phyloP scores from a whole-genome alignment of 2,797 vertebrate genomes.

The Esox lucius region DNA sequence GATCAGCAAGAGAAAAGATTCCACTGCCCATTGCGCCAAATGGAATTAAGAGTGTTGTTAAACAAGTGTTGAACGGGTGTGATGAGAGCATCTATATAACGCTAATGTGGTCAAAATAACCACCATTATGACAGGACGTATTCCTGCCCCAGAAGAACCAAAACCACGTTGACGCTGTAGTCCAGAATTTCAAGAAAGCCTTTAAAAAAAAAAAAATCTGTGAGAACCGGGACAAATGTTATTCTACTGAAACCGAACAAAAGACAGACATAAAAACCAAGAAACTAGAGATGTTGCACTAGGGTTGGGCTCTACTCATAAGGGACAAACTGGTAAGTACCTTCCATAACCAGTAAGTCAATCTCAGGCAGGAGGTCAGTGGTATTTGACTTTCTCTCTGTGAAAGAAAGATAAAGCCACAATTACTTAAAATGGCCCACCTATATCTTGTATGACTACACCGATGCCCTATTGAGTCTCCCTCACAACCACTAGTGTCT shows the following conservation, averaged over 20 bases:
- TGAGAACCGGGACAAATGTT: neutral
- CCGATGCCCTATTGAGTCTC: neutral
- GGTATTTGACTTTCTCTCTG: constrained; percentile 87
- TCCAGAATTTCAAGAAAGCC: too few species aligned
- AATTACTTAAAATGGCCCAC: constrained; percentile 69
- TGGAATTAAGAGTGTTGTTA: too few species aligned
- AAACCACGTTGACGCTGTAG: too few species aligned
- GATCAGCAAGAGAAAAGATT: too few species aligned
- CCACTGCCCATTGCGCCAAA: too few species aligned
- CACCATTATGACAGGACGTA: too few species aligned
- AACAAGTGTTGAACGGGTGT: too few species aligned
- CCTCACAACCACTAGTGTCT: neutral
- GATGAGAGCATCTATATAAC: too few species aligned
- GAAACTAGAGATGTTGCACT: neutral
- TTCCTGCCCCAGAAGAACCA: too few species aligned
- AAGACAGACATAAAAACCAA: neutral
- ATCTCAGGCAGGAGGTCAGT: constrained; percentile 93
- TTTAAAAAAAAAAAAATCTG: too few species aligned
- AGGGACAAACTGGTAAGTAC: constrained; percentile 68
- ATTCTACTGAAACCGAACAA: neutral
- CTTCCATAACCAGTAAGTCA: constrained; percentile 95
- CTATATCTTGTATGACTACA: constrained; percentile 19
- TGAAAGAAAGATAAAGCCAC: constrained; percentile 82
- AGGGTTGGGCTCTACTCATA: neutral
- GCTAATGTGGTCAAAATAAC: too few species aligned